Evolutionary conservation across 2,113 vertebrate species (phyloP).

Genomic region (Melanostigma gelatinosum): DNA sequence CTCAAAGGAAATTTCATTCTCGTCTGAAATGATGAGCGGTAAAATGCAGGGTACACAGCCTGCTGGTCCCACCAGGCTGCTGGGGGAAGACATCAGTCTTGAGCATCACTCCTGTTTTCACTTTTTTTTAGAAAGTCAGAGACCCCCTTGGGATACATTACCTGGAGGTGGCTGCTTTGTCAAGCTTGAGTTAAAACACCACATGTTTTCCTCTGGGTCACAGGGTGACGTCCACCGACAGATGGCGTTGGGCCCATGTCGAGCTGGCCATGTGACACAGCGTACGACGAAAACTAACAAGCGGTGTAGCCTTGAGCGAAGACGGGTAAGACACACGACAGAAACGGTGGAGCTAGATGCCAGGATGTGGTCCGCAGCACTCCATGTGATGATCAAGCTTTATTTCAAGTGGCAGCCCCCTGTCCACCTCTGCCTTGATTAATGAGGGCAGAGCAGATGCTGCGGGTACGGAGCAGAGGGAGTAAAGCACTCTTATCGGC

Average conservation of each 20-base stretch:
- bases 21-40: constrained; percentile 55
- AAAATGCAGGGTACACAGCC: constrained; percentile 35
- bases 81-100: constrained; percentile 31
- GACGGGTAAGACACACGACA: constrained; percentile 47
- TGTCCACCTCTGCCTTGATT: constrained; percentile 70
- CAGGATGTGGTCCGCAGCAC: constrained; percentile 46
- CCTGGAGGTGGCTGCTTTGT: constrained; percentile 57
- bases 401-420: constrained; percentile 67
- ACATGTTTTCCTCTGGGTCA: constrained; percentile 57
- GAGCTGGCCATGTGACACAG: constrained; percentile 35
- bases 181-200: constrained; percentile 55
- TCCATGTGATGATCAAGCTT: constrained; percentile 57
- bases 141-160: constrained; percentile 46
- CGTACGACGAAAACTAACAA: constrained; percentile 59
- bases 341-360: constrained; percentile 42
- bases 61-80: constrained; percentile 24
- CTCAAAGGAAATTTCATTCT: constrained; percentile 59
- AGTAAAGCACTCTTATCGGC: constrained; percentile 44
- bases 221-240: constrained; percentile 56
- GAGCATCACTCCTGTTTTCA: constrained; percentile 40
- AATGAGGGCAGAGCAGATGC: constrained; percentile 77
- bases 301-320: constrained; percentile 38
- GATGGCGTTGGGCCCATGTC: constrained; percentile 56
- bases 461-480: constrained; percentile 45
- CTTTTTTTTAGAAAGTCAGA: constrained; percentile 34